phyloP scores from a whole-genome alignment of 2,797 vertebrate genomes.

The Clarias platycephalus region DNA sequence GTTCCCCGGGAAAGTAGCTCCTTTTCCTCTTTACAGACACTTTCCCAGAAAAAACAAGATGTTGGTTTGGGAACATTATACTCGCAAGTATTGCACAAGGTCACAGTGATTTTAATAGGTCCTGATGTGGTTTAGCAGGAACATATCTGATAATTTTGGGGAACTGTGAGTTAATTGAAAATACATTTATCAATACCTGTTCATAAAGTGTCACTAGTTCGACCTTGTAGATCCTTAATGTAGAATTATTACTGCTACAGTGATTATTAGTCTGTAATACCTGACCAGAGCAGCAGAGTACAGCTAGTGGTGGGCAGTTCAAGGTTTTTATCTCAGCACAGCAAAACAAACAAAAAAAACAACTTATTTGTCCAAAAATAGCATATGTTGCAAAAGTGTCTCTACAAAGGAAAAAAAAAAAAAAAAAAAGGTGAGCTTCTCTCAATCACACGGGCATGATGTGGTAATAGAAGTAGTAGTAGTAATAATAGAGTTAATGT shows the following conservation, averaged over 20 bases:
- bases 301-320: neutral
- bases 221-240: slow-evolving; percentile 16
- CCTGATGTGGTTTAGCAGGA: neutral
- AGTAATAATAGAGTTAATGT: no score
- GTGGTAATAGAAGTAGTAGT: no score
- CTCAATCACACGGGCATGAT: neutral
- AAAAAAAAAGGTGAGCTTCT: neutral
- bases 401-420: neutral
- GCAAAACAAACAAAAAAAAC: neutral
- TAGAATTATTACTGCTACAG: slow-evolving; percentile 8
- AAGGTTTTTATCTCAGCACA: neutral
- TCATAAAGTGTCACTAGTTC: slow-evolving; percentile 2
- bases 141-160: neutral
- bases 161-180: slow-evolving; percentile 39
- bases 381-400: neutral
- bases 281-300: neutral
- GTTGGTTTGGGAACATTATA: slow-evolving; percentile 16
- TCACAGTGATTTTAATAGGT: slow-evolving; percentile 1
- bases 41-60: neutral
- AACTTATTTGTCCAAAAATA: neutral
- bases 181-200: neutral
- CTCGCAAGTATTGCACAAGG: slow-evolving; percentile 17
- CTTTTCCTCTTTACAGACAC: slow-evolving; percentile 2
- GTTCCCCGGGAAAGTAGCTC: slow-evolving; percentile 56
- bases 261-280: neutral